Conservation (phyloP, 2,888 invertebrate species). For the Polyploca ridens region DNA sequence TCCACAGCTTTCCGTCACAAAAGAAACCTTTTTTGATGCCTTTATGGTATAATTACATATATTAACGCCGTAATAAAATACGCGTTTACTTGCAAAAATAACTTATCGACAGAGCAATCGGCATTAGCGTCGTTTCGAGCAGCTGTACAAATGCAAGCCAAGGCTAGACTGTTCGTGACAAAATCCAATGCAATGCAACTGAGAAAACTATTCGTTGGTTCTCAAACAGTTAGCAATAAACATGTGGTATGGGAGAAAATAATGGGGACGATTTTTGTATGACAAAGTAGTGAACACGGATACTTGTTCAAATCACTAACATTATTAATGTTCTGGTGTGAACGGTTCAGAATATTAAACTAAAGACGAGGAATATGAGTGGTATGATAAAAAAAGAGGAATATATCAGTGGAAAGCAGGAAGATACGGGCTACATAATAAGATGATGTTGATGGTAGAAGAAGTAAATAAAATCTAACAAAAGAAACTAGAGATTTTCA, state of each 20-base stretch:
- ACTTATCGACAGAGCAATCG: not conserved
- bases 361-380: no score
- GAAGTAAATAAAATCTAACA: not conserved
- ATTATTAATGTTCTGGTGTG: no score
- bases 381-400: no score
- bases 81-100: not conserved
- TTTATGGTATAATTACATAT: no score
- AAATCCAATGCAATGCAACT: conserved; percentile 16
- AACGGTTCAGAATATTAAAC: no score
- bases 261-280: not conserved
- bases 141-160: conserved; percentile 66
- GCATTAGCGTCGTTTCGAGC: conserved; percentile 27
- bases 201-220: not conserved
- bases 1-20: no score
- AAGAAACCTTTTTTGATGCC: no score
- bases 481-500: not conserved
- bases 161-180: conserved; percentile 57
- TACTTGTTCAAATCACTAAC: no score
- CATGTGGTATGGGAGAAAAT: not conserved
- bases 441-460: no score
- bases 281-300: no score
- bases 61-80: not conserved
- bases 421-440: no score
- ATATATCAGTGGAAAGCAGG: no score
- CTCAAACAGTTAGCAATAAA: not conserved